A percentile compares a stretch with the other conserved stretches of the same genome.
Conservation (phyloP, 2,888 invertebrate genomes). For the Empis livida region DNA sequence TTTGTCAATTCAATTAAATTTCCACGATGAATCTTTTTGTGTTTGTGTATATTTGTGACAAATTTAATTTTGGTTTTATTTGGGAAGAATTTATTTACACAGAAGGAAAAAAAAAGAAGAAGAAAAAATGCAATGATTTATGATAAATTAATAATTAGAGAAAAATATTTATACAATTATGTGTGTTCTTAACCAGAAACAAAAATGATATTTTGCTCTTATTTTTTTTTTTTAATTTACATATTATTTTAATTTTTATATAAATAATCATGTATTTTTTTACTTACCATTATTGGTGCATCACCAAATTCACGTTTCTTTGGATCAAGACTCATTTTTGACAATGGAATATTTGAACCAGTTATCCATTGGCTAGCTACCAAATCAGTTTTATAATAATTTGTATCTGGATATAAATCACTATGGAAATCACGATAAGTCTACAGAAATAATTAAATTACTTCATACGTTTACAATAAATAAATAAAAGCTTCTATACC, state of each 20-base stretch:
- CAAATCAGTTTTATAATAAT: constrained; percentile 65
- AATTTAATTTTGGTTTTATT: background rate
- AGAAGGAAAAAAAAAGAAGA: background rate
- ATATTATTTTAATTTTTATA: background rate
- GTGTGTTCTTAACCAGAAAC: background rate
- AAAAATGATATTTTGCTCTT: background rate
- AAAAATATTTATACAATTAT: background rate
- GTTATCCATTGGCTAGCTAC: constrained; percentile 72
- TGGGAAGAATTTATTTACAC: too few relatives aligned
- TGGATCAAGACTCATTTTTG: constrained; percentile 74
- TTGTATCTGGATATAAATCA: constrained; percentile 86
- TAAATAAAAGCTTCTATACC: constrained; percentile 36
- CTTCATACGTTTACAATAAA: background rate
- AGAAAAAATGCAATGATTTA: constrained; percentile 1
- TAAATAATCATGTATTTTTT: background rate
- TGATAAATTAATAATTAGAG: constrained; percentile 1
- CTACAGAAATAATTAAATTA: constrained; percentile 40
- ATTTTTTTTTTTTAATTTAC: background rate
- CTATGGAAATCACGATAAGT: constrained; percentile 88
- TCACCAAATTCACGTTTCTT: constrained; percentile 51
- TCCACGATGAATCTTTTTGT: constrained; percentile 31
- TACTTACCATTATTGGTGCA: constrained; percentile 46
- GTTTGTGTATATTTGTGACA: background rate
- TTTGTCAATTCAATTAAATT: constrained; percentile 31
- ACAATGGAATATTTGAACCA: constrained; percentile 60